Evolutionary conservation across 2,888 invertebrate species (phyloP), one percentile per base, ranked within the genome.

Genomic region (Cloeon dipterum): DNA sequence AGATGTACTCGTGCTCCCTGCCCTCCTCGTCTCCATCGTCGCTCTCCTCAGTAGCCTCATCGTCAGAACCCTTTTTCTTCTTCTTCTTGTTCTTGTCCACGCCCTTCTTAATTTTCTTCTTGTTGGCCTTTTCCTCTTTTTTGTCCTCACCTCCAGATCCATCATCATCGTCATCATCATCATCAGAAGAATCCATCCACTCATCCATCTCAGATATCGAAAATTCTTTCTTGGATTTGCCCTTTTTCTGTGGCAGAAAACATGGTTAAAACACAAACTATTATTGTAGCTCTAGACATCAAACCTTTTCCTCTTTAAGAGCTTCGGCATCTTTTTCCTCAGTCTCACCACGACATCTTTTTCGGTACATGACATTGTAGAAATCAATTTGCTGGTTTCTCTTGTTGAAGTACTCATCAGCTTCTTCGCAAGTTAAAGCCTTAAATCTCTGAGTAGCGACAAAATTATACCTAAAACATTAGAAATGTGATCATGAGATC

Each of bases 21-120:
- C 93, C 93, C 58, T 94, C 94, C 49, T 85, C 89, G 53, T 96
- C 93, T 0, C 91, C 93, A 53, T 94, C 93, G 55, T 94, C 94
- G 44, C 91, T 91, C 50, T 96, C 94, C 53, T 94, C 93, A 38
- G 81, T 70, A 0, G 89, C 91, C 52, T 93, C 91, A 45, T 81
- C 76, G 42, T 88, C 78, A 0, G 79, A 75, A 43, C 74, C 76
- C 39, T 74, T 73, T 58, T 81, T 78, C 49, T 81, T 79, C 50
- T 81, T 83, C 42, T 69, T 69, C 37, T 66, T 64, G 5, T 19
- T 40, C 14, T 63, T 66, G 13, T 62, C 63, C 11, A 48, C 50
- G 44, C 51, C 52, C 3, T 76, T 75, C 32, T 70, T 68, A 20
- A 64, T 67, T 1, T 63, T 57, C 34, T 56, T 53, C 35, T 67